A percentile compares a stretch with the other conserved stretches of the same genome.
phyloP scores from a whole-genome alignment of 1,140 invertebrate genomes.

The Rhagoletis pomonella region DNA sequence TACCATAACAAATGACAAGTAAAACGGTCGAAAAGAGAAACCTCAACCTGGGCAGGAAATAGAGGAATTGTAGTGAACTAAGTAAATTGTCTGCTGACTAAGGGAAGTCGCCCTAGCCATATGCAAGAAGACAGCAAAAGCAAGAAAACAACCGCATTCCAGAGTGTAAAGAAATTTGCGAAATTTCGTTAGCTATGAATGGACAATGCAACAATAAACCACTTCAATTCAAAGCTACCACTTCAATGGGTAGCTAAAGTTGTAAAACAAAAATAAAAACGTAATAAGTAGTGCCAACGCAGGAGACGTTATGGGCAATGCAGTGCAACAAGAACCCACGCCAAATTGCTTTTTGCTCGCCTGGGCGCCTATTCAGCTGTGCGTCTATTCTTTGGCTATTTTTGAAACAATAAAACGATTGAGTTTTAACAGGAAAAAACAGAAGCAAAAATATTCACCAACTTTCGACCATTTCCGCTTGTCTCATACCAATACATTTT shows the following conservation, averaged over 20 bases:
- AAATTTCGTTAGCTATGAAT: slow-evolving; percentile 24
- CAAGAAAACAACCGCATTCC: neutral
- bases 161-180: neutral
- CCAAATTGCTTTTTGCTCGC: neutral
- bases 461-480: neutral
- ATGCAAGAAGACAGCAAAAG: neutral
- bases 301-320: neutral
- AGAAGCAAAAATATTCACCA: slow-evolving; percentile 19
- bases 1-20: slow-evolving; percentile 46
- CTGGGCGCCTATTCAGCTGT: neutral
- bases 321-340: neutral
- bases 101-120: neutral
- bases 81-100: slow-evolving; percentile 32
- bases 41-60: slow-evolving; percentile 15
- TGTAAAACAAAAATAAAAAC: neutral
- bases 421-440: neutral
- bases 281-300: neutral
- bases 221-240: neutral
- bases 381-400: neutral
- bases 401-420: slow-evolving; percentile 27
- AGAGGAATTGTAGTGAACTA: slow-evolving; percentile 28
- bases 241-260: neutral
- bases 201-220: neutral
- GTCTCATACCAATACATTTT: neutral
- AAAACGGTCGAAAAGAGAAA: neutral